phyloP scores from a whole-genome alignment of 2,113 vertebrate species.

The Crotalus tigris region DNA sequence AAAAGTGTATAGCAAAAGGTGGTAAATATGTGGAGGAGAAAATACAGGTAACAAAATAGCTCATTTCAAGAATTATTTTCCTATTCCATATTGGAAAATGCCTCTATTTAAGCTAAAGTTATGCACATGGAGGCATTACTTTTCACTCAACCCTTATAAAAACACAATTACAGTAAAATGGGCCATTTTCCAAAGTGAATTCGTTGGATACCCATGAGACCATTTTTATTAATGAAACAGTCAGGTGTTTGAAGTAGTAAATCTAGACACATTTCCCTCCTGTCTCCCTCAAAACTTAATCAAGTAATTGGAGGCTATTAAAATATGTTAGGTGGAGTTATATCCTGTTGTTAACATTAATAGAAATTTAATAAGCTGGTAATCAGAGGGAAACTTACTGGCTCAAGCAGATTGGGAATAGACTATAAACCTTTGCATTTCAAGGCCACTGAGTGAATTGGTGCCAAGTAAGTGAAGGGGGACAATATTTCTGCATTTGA shows the following conservation, averaged over 20 bases:
- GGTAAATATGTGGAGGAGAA: neutral
- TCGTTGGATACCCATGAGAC: slow-evolving; percentile 18
- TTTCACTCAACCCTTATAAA: neutral
- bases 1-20: neutral
- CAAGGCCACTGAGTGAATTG: slow-evolving; percentile 3
- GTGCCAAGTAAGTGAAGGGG: neutral
- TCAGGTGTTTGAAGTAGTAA: slow-evolving; percentile 34
- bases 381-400: neutral
- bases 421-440: slow-evolving; percentile 24
- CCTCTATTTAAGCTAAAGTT: neutral
- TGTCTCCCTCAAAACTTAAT: slow-evolving; percentile 54
- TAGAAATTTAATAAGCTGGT: slow-evolving; percentile 47
- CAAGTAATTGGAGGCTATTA: slow-evolving; percentile 51
- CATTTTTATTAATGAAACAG: neutral
- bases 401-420: neutral
- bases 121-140: neutral
- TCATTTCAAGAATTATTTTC: neutral
- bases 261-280: slow-evolving; percentile 47
- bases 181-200: neutral
- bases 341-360: slow-evolving; percentile 65
- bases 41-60: neutral
- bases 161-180: neutral
- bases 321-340: slow-evolving; percentile 54
- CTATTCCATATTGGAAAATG: neutral
- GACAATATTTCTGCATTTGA: neutral